Conservation (phyloP, 2,113 vertebrate species). For the Otolemur garnettii region DNA sequence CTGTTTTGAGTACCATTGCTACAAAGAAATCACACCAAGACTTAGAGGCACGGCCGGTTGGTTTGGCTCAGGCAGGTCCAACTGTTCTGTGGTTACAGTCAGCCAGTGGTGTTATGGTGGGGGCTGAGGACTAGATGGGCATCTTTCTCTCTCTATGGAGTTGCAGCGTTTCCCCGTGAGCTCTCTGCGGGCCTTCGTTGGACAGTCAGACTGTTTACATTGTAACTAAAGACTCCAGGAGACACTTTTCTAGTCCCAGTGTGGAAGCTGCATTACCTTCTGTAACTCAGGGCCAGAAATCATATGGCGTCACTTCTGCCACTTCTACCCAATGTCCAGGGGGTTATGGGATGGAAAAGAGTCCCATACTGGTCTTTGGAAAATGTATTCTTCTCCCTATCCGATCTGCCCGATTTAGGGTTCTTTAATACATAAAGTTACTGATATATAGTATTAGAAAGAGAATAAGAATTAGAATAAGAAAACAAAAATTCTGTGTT, state of each 20-base stretch:
- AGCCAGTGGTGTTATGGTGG: rapidly evolving
- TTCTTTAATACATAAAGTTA: not conserved
- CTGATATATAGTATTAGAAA: not conserved
- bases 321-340: not conserved
- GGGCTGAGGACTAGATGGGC: too few relatives aligned
- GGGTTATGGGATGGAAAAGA: not conserved
- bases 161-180: not conserved
- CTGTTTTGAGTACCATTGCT: not conserved
- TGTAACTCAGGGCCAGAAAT: not conserved
- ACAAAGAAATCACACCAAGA: not conserved
- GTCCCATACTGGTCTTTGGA: rapidly evolving
- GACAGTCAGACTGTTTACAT: not conserved
- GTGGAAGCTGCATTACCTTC: not conserved
- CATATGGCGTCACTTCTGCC: not conserved
- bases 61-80: not conserved
- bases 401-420: rapidly evolving
- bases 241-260: not conserved
- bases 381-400: not conserved
- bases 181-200: not conserved
- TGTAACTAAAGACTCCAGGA: not conserved
- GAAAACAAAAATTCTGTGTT: not conserved
- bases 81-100: not conserved
- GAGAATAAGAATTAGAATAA: not conserved
- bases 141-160: not conserved
- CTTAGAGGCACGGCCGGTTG: not conserved